Evolutionary conservation across 2,797 vertebrate species (phyloP).

Genomic region (Enteromius radiatus): DNA sequence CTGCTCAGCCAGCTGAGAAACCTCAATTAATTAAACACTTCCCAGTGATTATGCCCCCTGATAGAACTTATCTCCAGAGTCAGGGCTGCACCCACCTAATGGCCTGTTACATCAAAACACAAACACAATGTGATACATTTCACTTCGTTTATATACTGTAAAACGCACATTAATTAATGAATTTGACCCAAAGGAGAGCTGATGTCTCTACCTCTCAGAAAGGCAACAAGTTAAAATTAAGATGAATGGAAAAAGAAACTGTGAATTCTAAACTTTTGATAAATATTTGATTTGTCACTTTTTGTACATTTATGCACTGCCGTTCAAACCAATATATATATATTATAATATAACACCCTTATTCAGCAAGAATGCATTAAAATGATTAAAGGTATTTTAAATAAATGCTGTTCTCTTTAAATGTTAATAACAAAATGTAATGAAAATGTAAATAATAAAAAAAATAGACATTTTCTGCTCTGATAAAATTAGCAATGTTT

Average conservation of each 20-base stretch:
- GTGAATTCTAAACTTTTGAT: background rate
- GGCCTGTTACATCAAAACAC: constrained; percentile 33
- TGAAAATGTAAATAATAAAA: background rate
- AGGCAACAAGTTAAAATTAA: background rate
- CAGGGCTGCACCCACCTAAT: constrained; percentile 30
- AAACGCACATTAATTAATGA: background rate
- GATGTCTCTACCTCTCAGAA: background rate
- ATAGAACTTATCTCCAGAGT: constrained; percentile 53
- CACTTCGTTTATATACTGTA: background rate
- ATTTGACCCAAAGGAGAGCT: background rate
- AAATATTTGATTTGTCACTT: background rate
- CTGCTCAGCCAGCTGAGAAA: constrained; percentile 45
- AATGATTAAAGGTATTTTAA: background rate
- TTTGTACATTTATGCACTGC: background rate
- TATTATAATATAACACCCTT: no score
- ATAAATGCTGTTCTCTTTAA: background rate
- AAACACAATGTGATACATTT: constrained; percentile 19
- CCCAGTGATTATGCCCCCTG: constrained; percentile 50
- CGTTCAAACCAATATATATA: no score
- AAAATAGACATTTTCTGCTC: background rate
- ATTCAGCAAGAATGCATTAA: background rate
- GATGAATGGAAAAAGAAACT: background rate
- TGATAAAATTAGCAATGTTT: background rate
- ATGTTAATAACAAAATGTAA: background rate
- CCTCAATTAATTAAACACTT: constrained; percentile 59